Evolutionary conservation across 1,140 invertebrate genomes (phyloP).

Genomic region (Octopus sinensis): DNA sequence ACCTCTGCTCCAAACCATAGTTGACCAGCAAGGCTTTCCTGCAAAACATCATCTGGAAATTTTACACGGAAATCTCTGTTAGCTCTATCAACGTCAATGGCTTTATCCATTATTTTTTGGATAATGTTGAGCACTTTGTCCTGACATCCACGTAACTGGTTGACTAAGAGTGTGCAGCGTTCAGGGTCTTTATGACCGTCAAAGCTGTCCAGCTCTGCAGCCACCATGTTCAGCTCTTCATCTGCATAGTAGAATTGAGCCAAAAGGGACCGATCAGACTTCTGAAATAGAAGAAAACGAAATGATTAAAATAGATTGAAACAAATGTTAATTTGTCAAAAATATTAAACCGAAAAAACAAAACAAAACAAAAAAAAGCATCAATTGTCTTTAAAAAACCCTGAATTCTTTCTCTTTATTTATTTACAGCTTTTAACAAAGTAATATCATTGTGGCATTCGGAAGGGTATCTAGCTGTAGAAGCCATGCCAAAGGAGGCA

Average conservation of each 20-base stretch:
- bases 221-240: constrained; percentile 89
- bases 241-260: constrained; percentile 98
- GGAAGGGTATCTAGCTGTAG: too few relatives aligned
- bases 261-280: constrained; percentile 85
- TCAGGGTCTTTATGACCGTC: constrained; percentile 97
- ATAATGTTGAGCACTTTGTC: constrained; percentile 77
- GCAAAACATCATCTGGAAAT: constrained; percentile 96
- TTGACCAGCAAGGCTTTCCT: constrained; percentile 95
- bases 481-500: too few relatives aligned
- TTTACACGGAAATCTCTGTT: constrained; percentile 93
- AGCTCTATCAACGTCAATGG: constrained; percentile 81
- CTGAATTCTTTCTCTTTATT: too few relatives aligned
- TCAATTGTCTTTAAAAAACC: too few relatives aligned
- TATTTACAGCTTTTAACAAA: too few relatives aligned
- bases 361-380: too few relatives aligned
- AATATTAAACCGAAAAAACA: too few relatives aligned
- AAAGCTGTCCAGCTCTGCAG: constrained; percentile 94
- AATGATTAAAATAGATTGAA: too few relatives aligned
- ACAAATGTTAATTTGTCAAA: too few relatives aligned
- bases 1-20: constrained; percentile 99
- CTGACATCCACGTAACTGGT: constrained; percentile 71
- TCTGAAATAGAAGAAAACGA: constrained; percentile 62
- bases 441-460: too few relatives aligned
- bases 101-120: constrained; percentile 91
- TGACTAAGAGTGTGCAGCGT: constrained; percentile 88